Evolutionary conservation across 2,113 vertebrate genomes (phyloP), one percentile per base, ranked within the genome.

Genomic region (Albula glossodonta): DNA sequence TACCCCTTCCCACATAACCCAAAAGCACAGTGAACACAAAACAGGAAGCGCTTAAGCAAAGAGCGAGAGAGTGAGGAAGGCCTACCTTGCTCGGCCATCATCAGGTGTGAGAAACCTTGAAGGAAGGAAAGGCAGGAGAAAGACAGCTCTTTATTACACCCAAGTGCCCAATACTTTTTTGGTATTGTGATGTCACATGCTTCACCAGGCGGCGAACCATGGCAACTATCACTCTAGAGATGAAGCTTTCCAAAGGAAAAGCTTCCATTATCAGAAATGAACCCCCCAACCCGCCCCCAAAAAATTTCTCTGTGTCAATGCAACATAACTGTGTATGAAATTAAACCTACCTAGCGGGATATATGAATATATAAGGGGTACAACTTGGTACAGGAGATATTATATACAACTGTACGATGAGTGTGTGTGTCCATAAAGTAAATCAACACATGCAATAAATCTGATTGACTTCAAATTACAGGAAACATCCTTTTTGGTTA

Each of bases 31-130:
- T 17, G 22, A 48, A 79, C 52, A 92, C 90, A 90, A 66, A 78
- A 87, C 80, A 86, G 66, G 78, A 81, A 81, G 31, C 22, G 15
- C 49, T 17, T 79, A 5, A 85, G 87, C 50, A 91, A 19, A 92
- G 88, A 93, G 63, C 56, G 85, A 89, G 88, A 84, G 82, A 85
- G 89, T 91, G 88, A 89, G 5, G 5, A 88, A 91, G 83, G 93
- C 96, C 91, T 99, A 99, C 98, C 98, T 99, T 98, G 98, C 96
- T 99, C 98, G 87, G 96, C 91, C 97, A 99, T 98, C 97, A 96
- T 97, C 96, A 99, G 96, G 90, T 99, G 98, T 90, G 98, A 97
- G 90, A 99, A 93, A 94, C 97, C 98, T 99, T 96, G 8, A 92
- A 78, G 79, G 79, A 66, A 88, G 51, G 84, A 49, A 85, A 57